Conservation (phyloP, 2,797 vertebrate species). For the Gorsachius magnificus region DNA sequence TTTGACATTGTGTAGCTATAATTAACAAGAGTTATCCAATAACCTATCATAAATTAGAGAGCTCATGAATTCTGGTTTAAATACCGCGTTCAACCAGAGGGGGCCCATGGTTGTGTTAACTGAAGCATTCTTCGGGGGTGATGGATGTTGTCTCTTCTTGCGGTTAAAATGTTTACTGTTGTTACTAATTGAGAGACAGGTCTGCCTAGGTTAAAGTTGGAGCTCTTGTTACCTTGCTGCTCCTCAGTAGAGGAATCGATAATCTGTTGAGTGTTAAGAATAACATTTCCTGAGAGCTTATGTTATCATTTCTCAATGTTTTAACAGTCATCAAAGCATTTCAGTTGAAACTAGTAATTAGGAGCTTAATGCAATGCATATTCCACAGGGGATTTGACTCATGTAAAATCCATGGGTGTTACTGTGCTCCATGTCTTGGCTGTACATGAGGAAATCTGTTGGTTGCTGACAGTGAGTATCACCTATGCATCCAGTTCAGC, state of each 20-base stretch:
- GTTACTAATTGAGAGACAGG: not conserved
- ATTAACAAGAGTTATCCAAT: constrained; percentile 77
- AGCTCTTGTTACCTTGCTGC: not conserved
- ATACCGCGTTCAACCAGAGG: constrained; percentile 34
- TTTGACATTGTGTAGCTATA: constrained; percentile 73
- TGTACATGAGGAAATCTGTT: not conserved
- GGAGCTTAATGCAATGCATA: not conserved
- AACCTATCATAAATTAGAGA: constrained; percentile 70
- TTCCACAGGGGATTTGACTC: not conserved
- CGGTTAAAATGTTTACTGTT: not conserved
- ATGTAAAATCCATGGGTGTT: not conserved
- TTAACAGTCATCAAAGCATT: not conserved
- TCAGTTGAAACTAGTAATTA: not conserved
- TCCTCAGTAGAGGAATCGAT: not conserved
- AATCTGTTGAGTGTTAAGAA: not conserved
- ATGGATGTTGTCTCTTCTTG: constrained; percentile 8
- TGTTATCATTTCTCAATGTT: not conserved
- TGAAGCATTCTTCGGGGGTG: not conserved
- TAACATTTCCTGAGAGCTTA: not conserved
- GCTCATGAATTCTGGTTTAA: constrained; percentile 62
- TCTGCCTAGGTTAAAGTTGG: not conserved
- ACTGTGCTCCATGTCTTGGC: not conserved
- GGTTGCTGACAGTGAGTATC: not conserved
- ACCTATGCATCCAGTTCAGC: not conserved
- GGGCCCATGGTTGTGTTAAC: constrained; percentile 11